A percentile compares a stretch with the other conserved stretches of the same genome.
phyloP scores from a whole-genome alignment of 2,888 invertebrate species.

The Athalia cordata region DNA sequence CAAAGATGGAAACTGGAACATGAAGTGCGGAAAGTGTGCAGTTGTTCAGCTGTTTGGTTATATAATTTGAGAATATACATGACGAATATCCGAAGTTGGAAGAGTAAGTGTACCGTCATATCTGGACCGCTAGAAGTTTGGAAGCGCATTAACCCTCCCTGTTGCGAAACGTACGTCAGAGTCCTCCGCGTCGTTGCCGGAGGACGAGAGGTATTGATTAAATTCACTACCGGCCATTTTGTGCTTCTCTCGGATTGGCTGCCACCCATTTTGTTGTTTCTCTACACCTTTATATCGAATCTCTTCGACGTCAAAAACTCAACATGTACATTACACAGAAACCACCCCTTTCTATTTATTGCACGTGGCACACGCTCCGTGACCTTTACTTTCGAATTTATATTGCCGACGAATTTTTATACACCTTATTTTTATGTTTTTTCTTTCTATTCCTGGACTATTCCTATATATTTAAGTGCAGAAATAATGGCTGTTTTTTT shows the following conservation, averaged over 20 bases:
- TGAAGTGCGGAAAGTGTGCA: too few species aligned
- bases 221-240: slow-evolving; percentile 72
- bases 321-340: slow-evolving; percentile 44
- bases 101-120: background rate
- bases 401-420: slow-evolving; percentile 29
- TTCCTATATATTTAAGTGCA: background rate
- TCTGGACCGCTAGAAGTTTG: slow-evolving; percentile 14
- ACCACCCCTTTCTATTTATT: slow-evolving; percentile 44
- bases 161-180: slow-evolving; percentile 22
- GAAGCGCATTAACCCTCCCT: slow-evolving; percentile 12
- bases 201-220: slow-evolving; percentile 71
- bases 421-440: background rate
- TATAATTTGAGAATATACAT: too few species aligned
- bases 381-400: slow-evolving; percentile 43
- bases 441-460: background rate
- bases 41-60: too few species aligned
- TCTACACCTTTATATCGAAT: slow-evolving; percentile 45
- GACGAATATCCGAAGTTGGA: too few species aligned
- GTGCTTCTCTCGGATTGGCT: slow-evolving; percentile 66
- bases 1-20: too few species aligned
- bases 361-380: slow-evolving; percentile 44
- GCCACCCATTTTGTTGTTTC: slow-evolving; percentile 71
- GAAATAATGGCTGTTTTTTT: slow-evolving; percentile 7
- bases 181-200: slow-evolving; percentile 58
- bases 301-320: too few species aligned